Conservation (phyloP, 1,140 invertebrate species). For the Pissodes strobi region DNA sequence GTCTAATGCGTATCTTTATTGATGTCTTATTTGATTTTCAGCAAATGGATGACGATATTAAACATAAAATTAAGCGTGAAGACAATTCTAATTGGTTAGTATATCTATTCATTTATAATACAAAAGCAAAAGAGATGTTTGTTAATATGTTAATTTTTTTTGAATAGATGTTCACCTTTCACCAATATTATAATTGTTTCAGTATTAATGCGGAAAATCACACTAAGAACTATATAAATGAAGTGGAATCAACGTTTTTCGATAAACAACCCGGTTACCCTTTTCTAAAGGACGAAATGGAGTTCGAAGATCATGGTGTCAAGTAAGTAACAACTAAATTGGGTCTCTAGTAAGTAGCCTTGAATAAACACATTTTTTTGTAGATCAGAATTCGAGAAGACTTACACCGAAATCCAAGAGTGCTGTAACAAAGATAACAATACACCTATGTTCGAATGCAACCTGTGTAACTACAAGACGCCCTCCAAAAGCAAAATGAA, state of each 20-base stretch:
- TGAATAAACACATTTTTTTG: not conserved
- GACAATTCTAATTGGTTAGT: no score
- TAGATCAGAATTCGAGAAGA: not conserved
- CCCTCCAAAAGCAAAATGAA: not conserved
- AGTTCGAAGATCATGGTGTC: not conserved
- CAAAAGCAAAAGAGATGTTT: not conserved
- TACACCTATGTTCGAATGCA: not conserved
- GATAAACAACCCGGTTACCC: not conserved
- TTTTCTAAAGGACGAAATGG: not conserved
- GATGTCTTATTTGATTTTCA: no score
- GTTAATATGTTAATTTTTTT: no score
- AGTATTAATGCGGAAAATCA: not conserved
- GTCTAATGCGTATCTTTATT: no score
- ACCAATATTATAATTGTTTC: no score
- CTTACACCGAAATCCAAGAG: not conserved
- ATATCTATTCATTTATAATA: not conserved
- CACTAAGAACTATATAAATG: not conserved
- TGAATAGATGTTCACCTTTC: no score
- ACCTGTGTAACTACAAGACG: constrained; percentile 6
- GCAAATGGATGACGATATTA: no score
- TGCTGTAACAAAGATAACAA: not conserved
- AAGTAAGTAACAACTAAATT: constrained; percentile 2
- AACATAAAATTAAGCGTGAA: no score
- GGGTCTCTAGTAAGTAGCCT: no score
- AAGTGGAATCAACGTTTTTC: not conserved